phyloP scores from a whole-genome alignment of 2,797 vertebrate species.

The Crax fasciolata region DNA sequence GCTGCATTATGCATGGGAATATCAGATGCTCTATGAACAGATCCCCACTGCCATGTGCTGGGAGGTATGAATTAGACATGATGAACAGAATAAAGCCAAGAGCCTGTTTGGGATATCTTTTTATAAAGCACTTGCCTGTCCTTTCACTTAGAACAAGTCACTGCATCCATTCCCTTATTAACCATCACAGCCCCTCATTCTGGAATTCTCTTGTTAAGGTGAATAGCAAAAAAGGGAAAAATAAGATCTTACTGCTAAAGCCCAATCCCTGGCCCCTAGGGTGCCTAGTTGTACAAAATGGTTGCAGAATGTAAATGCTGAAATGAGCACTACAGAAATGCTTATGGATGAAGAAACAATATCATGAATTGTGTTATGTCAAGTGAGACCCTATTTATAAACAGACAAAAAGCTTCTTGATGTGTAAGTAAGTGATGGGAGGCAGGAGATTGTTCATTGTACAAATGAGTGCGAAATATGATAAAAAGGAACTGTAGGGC shows the following conservation, averaged over 20 bases:
- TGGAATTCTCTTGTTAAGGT: not conserved
- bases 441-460: conserved; percentile 52
- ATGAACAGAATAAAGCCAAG: conserved; percentile 51
- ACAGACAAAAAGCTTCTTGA: conserved; percentile 70
- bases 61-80: conserved; percentile 47
- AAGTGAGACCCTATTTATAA: conserved; percentile 67
- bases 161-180: conserved; percentile 29
- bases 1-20: conserved; percentile 60
- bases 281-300: conserved; percentile 8
- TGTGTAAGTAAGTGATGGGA: conserved; percentile 50
- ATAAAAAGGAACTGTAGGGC: conserved; percentile 29
- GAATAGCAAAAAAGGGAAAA: conserved; percentile 24
- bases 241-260: conserved; percentile 8
- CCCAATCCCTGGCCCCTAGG: conserved; percentile 34
- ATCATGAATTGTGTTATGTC: conserved; percentile 62
- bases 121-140: not conserved
- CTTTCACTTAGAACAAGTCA: not conserved
- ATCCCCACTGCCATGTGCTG: conserved; percentile 13
- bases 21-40: conserved; percentile 22
- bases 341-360: conserved; percentile 66
- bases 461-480: conserved; percentile 57
- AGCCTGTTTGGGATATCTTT: conserved; percentile 3
- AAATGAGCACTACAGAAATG: conserved; percentile 45
- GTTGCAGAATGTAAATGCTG: conserved; percentile 55
- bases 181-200: not conserved